Evolutionary conservation across 2,888 invertebrate species (phyloP).

Genomic region (Clunio marinus): DNA sequence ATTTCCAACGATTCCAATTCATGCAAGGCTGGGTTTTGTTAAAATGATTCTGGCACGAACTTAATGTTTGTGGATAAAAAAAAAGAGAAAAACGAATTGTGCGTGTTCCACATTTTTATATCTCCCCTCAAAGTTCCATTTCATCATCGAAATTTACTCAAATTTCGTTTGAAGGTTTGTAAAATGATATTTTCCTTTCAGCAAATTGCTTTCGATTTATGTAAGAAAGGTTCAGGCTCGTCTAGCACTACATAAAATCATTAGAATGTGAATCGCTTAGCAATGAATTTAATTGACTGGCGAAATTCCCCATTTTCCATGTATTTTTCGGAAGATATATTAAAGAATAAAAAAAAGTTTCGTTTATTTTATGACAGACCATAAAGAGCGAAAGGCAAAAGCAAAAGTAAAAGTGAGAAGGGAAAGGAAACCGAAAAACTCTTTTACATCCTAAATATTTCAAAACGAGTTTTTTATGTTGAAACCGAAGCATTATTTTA

Average conservation of each 20-base stretch:
- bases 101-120: not conserved
- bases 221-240: not conserved
- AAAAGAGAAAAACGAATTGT: not conserved
- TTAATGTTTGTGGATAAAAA: not conserved
- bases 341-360: not conserved
- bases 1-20: not conserved
- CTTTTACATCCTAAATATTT: not conserved
- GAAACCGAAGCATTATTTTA: too few relatives aligned
- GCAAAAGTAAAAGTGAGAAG: too few relatives aligned
- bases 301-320: too few relatives aligned
- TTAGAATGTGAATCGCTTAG: too few relatives aligned
- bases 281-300: too few relatives aligned
- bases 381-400: not conserved
- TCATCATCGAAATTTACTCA: not conserved
- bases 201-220: not conserved
- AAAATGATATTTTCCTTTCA: not conserved
- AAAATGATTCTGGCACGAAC: not conserved
- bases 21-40: not conserved
- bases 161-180: not conserved
- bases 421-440: not conserved
- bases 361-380: not conserved
- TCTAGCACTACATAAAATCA: not conserved
- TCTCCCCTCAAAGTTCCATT: not conserved
- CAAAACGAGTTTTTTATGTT: slow-evolving; percentile 6
- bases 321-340: not conserved